A percentile compares a stretch with the other conserved stretches of the same genome.
Conservation (phyloP, 2,888 invertebrate genomes). For the Stenchaetothrips biformis region DNA sequence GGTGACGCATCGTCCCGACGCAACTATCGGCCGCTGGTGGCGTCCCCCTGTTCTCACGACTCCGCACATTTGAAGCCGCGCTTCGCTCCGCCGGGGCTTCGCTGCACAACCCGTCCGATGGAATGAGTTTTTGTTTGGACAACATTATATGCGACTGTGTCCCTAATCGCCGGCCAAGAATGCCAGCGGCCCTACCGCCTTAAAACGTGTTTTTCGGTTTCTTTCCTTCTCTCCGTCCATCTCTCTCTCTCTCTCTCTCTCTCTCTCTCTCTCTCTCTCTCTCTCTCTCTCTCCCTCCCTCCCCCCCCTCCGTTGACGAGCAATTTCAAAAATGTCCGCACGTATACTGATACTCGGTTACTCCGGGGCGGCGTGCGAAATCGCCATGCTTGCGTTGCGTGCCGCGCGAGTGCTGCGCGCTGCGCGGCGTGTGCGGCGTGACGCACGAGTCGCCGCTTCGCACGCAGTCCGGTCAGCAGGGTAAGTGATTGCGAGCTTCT, state of each 20-base stretch:
- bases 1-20: no score
- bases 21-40: no score
- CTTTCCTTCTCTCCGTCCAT: not conserved
- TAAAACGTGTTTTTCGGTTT: constrained; percentile 18
- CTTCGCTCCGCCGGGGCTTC: not conserved
- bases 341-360: not conserved
- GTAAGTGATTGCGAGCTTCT: not conserved
- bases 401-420: no score
- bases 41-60: no score
- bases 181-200: not conserved
- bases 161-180: constrained; percentile 2
- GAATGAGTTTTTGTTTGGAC: constrained; percentile 25
- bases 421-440: no score
- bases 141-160: constrained; percentile 19
- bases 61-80: no score
- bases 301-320: not conserved
- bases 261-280: constrained; percentile 9
- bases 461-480: not conserved
- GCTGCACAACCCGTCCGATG: constrained; percentile 1
- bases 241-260: not conserved
- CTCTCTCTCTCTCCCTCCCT: not conserved
- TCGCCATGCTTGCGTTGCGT: no score
- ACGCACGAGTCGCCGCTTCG: not conserved
- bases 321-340: constrained; percentile 12
- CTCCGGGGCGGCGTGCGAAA: no score